phyloP scores from a whole-genome alignment of 2,797 vertebrate species.

The Molossus molossus region DNA sequence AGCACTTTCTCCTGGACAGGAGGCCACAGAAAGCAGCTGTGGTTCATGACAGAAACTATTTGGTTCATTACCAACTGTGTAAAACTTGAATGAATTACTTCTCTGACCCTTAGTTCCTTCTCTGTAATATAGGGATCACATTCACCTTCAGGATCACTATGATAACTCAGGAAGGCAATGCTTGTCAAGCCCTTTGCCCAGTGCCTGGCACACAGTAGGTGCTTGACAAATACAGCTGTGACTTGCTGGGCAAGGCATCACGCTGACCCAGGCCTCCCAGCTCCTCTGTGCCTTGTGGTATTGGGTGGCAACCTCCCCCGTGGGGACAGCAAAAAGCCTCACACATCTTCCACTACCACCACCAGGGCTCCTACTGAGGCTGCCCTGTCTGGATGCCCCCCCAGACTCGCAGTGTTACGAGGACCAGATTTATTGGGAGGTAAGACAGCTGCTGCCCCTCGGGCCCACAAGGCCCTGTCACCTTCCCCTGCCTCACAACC shows the following conservation, averaged over 20 bases:
- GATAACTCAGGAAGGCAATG: not conserved
- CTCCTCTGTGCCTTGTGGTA: not conserved
- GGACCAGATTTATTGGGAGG: conserved; percentile 94
- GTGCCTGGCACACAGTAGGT: not conserved
- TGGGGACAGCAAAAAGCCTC: not conserved
- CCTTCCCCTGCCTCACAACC: not conserved
- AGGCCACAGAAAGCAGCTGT: not conserved
- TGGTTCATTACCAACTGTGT: not conserved
- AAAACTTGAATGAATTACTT: not conserved
- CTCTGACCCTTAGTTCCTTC: not conserved
- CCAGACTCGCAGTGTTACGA: conserved; percentile 90
- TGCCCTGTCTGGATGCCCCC: conserved; percentile 90
- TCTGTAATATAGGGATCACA: not conserved
- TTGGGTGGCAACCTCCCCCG: not conserved
- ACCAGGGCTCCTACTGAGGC: conserved; percentile 93
- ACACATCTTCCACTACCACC: not conserved
- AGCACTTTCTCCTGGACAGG: not conserved
- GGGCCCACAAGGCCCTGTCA: not conserved
- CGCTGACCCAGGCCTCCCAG: not conserved
- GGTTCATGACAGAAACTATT: not conserved
- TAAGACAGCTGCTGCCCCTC: conserved; percentile 76
- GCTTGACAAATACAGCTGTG: not conserved
- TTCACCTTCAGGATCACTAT: not conserved
- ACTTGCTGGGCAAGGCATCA: not conserved
- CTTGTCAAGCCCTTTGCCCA: not conserved